These are phyloP conservation scores for Didymodactylos carnosus DNA, from an alignment of 2,888 invertebrate genomes.

Conservation along the genomic window DNA sequence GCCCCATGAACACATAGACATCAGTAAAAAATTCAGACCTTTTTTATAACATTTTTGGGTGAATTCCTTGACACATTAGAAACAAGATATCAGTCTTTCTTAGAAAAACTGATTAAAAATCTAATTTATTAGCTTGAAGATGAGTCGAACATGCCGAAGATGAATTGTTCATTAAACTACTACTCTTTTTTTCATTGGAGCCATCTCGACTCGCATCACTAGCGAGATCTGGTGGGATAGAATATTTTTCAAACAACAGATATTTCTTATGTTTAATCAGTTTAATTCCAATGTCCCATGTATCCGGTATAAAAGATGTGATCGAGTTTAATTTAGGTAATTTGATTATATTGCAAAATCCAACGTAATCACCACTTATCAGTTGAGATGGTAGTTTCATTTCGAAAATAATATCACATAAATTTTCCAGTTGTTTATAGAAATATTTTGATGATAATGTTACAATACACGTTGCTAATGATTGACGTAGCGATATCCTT, in stretches of 20 bases:
- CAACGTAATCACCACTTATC: neutral
- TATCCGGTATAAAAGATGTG: neutral
- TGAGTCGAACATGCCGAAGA: neutral
- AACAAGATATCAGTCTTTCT: neutral
- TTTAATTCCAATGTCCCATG: neutral
- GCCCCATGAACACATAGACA: no score
- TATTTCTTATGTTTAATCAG: neutral
- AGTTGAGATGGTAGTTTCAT: neutral
- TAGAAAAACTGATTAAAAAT: neutral
- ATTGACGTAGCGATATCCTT: neutral
- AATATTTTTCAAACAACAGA: neutral
- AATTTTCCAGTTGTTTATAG: neutral
- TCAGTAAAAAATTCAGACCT: no score
- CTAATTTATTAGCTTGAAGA: neutral
- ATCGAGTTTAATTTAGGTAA: neutral
- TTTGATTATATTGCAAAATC: neutral
- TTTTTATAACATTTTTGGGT: neutral
- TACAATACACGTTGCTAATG: neutral
- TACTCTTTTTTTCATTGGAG: no score
- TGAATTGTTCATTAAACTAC: no score
- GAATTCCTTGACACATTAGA: no score
- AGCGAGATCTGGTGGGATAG: neutral
- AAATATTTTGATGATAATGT: neutral
- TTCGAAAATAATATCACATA: neutral
- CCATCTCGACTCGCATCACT: neutral